These are phyloP conservation scores for Lagodon rhomboides DNA, from an alignment of 2,797 vertebrate genomes.

Conservation along the genomic window DNA sequence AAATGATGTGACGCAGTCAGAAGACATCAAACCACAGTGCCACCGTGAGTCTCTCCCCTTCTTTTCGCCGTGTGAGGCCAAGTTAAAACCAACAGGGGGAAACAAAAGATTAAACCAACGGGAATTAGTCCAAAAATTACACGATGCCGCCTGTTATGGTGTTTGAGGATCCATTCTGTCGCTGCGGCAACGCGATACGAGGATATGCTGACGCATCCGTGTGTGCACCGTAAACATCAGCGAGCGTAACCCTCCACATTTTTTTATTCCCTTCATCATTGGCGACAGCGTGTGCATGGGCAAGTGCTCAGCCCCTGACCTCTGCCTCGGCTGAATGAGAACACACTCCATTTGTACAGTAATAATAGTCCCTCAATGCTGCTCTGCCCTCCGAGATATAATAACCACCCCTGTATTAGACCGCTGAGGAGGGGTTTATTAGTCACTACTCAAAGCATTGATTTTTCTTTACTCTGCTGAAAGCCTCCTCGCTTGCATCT, in stretches of 20 bases:
- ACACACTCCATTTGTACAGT: constrained; percentile 66
- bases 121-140: too few relatives aligned
- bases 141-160: background rate
- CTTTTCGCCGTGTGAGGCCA: too few relatives aligned
- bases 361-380: constrained; percentile 61
- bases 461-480: constrained; percentile 52
- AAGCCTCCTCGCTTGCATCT: constrained; percentile 53
- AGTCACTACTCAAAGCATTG: constrained; percentile 67
- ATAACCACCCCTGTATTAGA: constrained; percentile 59
- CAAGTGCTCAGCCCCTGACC: constrained; percentile 53
- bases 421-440: constrained; percentile 67
- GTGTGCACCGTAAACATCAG: constrained; percentile 9
- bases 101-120: too few relatives aligned
- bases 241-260: constrained; percentile 10
- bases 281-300: constrained; percentile 12
- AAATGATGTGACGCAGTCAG: too few relatives aligned
- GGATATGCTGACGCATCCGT: background rate
- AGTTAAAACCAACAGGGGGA: too few relatives aligned
- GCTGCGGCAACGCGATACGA: background rate
- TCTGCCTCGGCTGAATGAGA: constrained; percentile 49
- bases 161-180: background rate
- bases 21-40: too few relatives aligned
- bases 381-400: constrained; percentile 61
- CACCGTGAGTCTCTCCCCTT: too few relatives aligned
- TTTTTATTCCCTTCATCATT: constrained; percentile 44